Percentiles rank a stretch among this genome's conserved stretches.
These are phyloP conservation scores for Allochrocebus solatus DNA, from an alignment of 2,797 vertebrate species.

Conservation along the genomic window DNA sequence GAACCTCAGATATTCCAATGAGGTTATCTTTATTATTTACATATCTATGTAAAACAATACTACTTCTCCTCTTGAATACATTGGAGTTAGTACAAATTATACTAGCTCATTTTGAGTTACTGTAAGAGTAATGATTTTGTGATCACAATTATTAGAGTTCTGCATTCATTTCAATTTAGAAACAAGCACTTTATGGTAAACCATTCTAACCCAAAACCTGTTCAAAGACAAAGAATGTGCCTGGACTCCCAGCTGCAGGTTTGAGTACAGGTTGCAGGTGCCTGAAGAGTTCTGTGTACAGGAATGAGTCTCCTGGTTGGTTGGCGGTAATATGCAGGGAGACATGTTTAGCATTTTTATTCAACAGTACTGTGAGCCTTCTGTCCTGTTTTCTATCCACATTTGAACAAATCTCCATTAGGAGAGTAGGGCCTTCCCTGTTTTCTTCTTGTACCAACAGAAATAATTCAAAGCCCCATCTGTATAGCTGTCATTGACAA, in stretches of 20 bases:
- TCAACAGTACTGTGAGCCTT: neutral
- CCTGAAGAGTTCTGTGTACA: neutral
- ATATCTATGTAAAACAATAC: neutral
- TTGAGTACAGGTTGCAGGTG: neutral
- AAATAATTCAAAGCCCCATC: neutral
- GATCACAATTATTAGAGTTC: neutral
- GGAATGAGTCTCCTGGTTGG: neutral
- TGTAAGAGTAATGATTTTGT: neutral
- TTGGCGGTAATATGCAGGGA: neutral
- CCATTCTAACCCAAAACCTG: neutral
- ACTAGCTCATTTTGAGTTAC: neutral
- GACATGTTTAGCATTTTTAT: slow-evolving; percentile 8
- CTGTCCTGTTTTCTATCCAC: neutral
- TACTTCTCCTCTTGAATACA: neutral
- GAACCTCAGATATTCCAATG: neutral
- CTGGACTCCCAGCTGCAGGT: neutral
- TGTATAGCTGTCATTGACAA: slow-evolving; percentile 26
- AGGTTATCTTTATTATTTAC: neutral
- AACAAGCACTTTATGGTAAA: neutral
- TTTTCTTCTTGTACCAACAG: slow-evolving; percentile 44
- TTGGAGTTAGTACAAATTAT: neutral
- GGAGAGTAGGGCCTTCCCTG: neutral
- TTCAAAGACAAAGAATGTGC: neutral
- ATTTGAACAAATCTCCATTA: neutral
- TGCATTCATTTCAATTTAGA: neutral